Evolutionary conservation across 1,140 invertebrate species (phyloP), one percentile per base, ranked within the genome.

Genomic region (Diploscapter pachys): DNA sequence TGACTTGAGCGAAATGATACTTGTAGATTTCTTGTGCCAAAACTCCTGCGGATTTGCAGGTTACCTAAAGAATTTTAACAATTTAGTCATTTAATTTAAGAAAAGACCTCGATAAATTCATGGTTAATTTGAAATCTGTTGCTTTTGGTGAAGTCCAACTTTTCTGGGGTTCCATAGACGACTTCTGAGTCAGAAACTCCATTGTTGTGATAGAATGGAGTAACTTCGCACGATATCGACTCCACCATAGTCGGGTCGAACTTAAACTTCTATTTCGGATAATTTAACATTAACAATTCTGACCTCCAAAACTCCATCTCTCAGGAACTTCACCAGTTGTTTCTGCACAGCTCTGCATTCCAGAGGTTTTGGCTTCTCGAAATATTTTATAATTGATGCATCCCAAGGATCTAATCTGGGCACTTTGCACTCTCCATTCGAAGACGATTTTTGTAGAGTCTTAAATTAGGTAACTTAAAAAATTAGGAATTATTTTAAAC

Each of bases 101-200:
- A 72, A 11, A 49, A 49, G 4, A 73, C 71, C 64, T 73, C 71
- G n/a, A 73, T 57, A 55, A 73, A 73, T 53, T 73, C 71, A 52
- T 73, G n/a, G 9, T 73, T 2, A 0, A 68, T 49, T 13, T 75
- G 11, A 5, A 73, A 31, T 76, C 54, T 74, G 51, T 8, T 57
- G 11, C 71, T 51, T 5, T 75, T 56, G 2, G 61, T 50, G n/a
- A 74, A 65, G 5, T 77, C 51, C 3, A 77, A 5, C 50, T 5
- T 31, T 9, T 49, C 53, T n/a, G 8, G 49, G 9, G 13, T 57
- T 5, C 72, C 75, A 57, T 75, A 75, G 9, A 53, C 54, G 4
- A 77, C 53, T 54, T 77, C 75, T 6, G 68, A 77, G 54, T 77
- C 75, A 4, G 75, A 78, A 6, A 77, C 63, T n/a, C 62, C 62